A percentile compares a stretch with the other conserved stretches of the same genome.
These are phyloP conservation scores for Selenia dentaria DNA, from an alignment of 2,888 invertebrate species.

Conservation along the genomic window DNA sequence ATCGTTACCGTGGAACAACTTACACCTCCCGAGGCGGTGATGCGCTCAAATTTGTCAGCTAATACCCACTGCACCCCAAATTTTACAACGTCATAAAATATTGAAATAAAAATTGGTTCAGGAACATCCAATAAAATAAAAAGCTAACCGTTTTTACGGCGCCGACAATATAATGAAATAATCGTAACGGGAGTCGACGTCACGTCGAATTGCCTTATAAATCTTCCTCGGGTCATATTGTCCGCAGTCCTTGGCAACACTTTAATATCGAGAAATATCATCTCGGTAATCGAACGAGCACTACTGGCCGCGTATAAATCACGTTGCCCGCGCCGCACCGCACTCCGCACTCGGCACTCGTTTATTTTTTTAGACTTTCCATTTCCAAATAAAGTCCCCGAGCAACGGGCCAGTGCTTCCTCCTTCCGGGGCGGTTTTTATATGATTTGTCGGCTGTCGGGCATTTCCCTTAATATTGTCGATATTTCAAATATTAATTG, in stretches of 20 bases:
- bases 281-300: conserved; percentile 80
- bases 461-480: conserved; percentile 83
- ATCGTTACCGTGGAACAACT: conserved; percentile 33
- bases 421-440: conserved; percentile 82
- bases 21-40: conserved; percentile 43
- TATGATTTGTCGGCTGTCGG: conserved; percentile 82
- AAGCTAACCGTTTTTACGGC: conserved; percentile 82
- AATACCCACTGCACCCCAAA: conserved; percentile 56
- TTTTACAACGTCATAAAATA: conserved; percentile 82
- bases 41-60: conserved; percentile 54
- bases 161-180: conserved; percentile 83
- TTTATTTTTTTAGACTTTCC: conserved; percentile 84
- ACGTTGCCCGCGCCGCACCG: conserved; percentile 44
- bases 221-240: conserved; percentile 84
- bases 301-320: conserved; percentile 78
- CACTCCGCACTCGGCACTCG: conserved; percentile 68
- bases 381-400: conserved; percentile 83
- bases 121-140: conserved; percentile 80
- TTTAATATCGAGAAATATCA: conserved; percentile 85
- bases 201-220: conserved; percentile 80
- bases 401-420: conserved; percentile 80
- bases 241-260: conserved; percentile 78
- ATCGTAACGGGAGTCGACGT: conserved; percentile 81
- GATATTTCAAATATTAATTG: conserved; percentile 85
- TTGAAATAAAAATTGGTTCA: conserved; percentile 76